Evolutionary conservation across 2,797 vertebrate genomes (phyloP).

Genomic region (Poeciliopsis presidionis): DNA sequence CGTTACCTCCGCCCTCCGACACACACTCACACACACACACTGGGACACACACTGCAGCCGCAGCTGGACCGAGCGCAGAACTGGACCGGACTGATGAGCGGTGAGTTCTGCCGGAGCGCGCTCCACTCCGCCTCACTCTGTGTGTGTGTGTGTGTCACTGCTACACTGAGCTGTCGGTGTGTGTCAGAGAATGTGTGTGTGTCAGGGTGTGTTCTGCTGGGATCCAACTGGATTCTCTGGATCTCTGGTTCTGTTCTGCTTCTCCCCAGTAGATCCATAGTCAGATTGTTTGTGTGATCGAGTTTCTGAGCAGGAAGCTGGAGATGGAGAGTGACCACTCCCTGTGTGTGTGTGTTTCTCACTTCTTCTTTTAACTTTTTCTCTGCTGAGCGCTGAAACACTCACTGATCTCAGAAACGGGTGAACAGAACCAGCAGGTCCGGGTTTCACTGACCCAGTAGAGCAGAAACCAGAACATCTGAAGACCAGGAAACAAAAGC

Average conservation of each 20-base stretch:
- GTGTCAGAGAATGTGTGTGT: background rate
- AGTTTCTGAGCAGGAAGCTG: conserved; percentile 19
- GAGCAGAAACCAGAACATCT: background rate
- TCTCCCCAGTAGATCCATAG: conserved; percentile 31
- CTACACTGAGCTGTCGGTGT: background rate
- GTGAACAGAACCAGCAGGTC: background rate
- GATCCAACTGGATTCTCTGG: conserved; percentile 14
- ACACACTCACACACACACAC: too few species aligned
- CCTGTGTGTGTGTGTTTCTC: conserved; percentile 17
- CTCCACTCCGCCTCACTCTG: background rate
- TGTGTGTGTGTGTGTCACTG: background rate
- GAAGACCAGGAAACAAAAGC: conserved; percentile 1
- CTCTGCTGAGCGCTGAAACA: background rate
- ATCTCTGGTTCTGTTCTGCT: conserved; percentile 22
- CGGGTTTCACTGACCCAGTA: too few species aligned
- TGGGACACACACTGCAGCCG: background rate
- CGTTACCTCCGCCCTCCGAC: conserved; percentile 39
- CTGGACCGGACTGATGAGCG: conserved; percentile 51
- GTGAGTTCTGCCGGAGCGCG: conserved; percentile 39
- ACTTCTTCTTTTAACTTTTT: conserved; percentile 25
- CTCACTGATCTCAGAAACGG: background rate
- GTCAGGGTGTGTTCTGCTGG: background rate
- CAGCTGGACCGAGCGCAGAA: conserved; percentile 35
- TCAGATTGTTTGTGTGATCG: background rate
- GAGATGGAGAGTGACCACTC: conserved; percentile 55